These are phyloP conservation scores for Psittacula cyanocephala DNA, from an alignment of 2,113 vertebrate genomes.

Conservation along the genomic window DNA sequence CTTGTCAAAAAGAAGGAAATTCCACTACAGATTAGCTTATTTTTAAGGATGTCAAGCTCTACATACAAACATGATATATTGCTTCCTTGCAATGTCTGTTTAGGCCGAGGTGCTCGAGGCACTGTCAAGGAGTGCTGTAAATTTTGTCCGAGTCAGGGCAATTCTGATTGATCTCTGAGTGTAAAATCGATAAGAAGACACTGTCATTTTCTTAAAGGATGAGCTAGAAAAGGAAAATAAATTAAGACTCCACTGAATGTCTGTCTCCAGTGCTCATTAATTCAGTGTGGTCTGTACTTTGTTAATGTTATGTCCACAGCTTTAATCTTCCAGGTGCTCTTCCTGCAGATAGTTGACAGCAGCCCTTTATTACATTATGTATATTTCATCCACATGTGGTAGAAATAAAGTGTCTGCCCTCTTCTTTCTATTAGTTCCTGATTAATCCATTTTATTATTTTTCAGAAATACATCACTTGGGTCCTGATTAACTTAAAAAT, in stretches of 20 bases:
- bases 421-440: slow-evolving; percentile 77
- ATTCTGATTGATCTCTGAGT: slow-evolving; percentile 99
- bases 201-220: slow-evolving; percentile 99
- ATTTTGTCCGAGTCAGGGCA: slow-evolving; percentile 97
- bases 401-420: slow-evolving; percentile 79
- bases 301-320: slow-evolving; percentile 86
- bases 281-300: slow-evolving; percentile 90
- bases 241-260: slow-evolving; percentile 94
- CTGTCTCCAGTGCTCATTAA: slow-evolving; percentile 90
- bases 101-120: slow-evolving; percentile 78
- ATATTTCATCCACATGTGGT: slow-evolving; percentile 84
- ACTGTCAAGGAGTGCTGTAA: slow-evolving; percentile 84
- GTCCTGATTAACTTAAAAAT: slow-evolving; percentile 93
- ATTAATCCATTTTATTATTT: slow-evolving; percentile 94
- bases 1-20: slow-evolving; percentile 89
- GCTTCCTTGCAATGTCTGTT: slow-evolving; percentile 85
- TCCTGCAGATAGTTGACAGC: slow-evolving; percentile 77
- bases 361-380: slow-evolving; percentile 82
- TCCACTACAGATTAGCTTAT: slow-evolving; percentile 95
- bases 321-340: slow-evolving; percentile 91
- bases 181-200: slow-evolving; percentile 99
- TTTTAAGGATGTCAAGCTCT: slow-evolving; percentile 87
- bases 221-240: slow-evolving; percentile 96
- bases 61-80: slow-evolving; percentile 85
- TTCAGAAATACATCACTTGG: slow-evolving; percentile 85